A percentile compares a stretch with the other conserved stretches of the same genome.
Conservation (phyloP, 2,888 invertebrate species). For the Leptinotarsa juncta region DNA sequence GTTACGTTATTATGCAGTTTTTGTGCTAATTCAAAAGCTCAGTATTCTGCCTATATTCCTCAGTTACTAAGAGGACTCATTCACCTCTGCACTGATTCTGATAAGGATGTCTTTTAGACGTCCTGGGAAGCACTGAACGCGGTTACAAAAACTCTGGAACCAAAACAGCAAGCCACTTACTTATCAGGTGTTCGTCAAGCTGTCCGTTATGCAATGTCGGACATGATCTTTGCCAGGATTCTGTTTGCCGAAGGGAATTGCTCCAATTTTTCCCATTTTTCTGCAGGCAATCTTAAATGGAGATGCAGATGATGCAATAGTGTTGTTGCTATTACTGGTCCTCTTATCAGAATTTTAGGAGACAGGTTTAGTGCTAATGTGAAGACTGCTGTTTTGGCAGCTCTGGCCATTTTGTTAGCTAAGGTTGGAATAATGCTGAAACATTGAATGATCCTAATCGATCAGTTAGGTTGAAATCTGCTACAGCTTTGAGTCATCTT, state of each 20-base stretch:
- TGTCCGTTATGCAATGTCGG: constrained; percentile 89
- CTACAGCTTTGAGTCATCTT: constrained; percentile 86
- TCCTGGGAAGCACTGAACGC: constrained; percentile 93
- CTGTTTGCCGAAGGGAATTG: constrained; percentile 90
- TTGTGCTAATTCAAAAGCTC: constrained; percentile 89
- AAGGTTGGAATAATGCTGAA: constrained; percentile 96
- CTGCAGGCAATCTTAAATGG: constrained; percentile 97
- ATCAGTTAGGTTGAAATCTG: constrained; percentile 89
- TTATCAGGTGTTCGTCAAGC: constrained; percentile 93
- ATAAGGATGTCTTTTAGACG: constrained; percentile 84
- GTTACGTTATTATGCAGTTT: constrained; percentile 88
- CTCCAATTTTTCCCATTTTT: constrained; percentile 94
- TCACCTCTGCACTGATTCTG: constrained; percentile 83
- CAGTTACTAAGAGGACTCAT: constrained; percentile 89
- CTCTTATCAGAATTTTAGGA: constrained; percentile 96
- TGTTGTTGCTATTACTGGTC: constrained; percentile 97
- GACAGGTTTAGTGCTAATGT: constrained; percentile 94
- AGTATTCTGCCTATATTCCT: constrained; percentile 88
- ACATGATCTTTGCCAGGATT: constrained; percentile 89
- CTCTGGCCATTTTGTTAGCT: constrained; percentile 88
- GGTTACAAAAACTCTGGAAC: constrained; percentile 87
- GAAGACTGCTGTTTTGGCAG: constrained; percentile 95
- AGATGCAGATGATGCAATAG: constrained; percentile 95
- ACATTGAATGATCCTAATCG: constrained; percentile 90
- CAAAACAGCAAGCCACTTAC: constrained; percentile 85